These are phyloP conservation scores for Hippocampus zosterae DNA, from an alignment of 2,113 vertebrate species.

Conservation along the genomic window DNA sequence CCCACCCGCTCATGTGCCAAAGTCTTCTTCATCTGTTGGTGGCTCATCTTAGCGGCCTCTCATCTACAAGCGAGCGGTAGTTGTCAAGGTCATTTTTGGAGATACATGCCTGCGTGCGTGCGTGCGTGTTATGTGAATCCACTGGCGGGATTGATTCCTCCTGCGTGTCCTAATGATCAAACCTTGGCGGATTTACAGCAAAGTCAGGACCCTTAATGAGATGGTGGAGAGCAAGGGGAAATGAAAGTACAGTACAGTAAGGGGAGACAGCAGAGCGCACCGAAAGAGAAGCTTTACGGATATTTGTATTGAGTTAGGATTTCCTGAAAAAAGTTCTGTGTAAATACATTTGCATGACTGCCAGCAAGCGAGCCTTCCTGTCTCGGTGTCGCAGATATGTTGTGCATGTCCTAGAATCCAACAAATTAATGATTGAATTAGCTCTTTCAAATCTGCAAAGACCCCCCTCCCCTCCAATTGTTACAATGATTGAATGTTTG, in stretches of 20 bases:
- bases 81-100: conserved; percentile 67
- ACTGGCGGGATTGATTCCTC: conserved; percentile 63
- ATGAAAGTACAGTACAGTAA: conserved; percentile 35
- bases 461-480: too few relatives aligned
- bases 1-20: conserved; percentile 29
- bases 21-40: conserved; percentile 53
- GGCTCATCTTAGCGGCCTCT: conserved; percentile 49
- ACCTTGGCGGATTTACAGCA: conserved; percentile 62
- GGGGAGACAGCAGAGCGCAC: neutral
- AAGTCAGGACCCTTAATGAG: conserved; percentile 59
- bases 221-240: conserved; percentile 35
- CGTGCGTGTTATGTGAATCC: conserved; percentile 54
- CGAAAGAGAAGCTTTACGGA: conserved; percentile 33
- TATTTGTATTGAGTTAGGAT: neutral
- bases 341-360: too few relatives aligned
- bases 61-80: conserved; percentile 49
- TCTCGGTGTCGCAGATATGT: too few relatives aligned
- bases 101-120: conserved; percentile 38
- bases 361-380: too few relatives aligned
- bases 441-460: too few relatives aligned
- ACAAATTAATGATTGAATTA: too few relatives aligned
- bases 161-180: conserved; percentile 66
- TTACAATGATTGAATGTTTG: too few relatives aligned
- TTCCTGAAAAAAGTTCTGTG: neutral
- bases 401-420: too few relatives aligned